A percentile compares a stretch with the other conserved stretches of the same genome.
Conservation (phyloP, 2,797 vertebrate genomes). For the Cacajao melanocephalus region DNA sequence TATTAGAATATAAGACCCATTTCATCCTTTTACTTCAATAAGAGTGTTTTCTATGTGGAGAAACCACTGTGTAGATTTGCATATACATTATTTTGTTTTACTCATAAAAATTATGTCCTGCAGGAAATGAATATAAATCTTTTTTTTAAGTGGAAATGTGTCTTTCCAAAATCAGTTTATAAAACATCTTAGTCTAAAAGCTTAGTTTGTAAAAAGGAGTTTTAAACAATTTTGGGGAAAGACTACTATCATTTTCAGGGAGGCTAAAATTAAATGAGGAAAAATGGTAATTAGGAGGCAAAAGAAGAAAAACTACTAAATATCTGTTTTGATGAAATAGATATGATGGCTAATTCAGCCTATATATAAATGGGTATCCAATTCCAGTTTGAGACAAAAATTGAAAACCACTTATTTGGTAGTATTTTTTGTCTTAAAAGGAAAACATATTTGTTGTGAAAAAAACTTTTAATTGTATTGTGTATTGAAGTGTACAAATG, state of each 20-base stretch:
- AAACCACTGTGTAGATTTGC: not conserved
- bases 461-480: not conserved
- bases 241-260: not conserved
- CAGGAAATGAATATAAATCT: not conserved
- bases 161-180: conserved; percentile 8
- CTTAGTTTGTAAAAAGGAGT: not conserved
- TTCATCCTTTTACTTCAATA: not conserved
- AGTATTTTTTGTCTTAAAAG: not conserved
- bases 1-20: not conserved
- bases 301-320: not conserved
- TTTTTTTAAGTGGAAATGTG: not conserved
- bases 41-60: not conserved
- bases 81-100: not conserved
- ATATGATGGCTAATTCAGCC: not conserved
- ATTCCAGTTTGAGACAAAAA: not conserved
- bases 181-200: conserved; percentile 28
- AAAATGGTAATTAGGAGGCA: not conserved
- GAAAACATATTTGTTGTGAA: not conserved
- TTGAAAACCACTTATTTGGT: not conserved
- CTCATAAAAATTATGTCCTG: not conserved
- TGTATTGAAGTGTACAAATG: not conserved
- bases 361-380: not conserved
- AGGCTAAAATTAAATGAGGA: not conserved
- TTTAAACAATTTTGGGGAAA: not conserved
- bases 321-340: not conserved